Evolutionary conservation across 2,888 invertebrate species (phyloP).

Genomic region (Dinocampus coccinellae): DNA sequence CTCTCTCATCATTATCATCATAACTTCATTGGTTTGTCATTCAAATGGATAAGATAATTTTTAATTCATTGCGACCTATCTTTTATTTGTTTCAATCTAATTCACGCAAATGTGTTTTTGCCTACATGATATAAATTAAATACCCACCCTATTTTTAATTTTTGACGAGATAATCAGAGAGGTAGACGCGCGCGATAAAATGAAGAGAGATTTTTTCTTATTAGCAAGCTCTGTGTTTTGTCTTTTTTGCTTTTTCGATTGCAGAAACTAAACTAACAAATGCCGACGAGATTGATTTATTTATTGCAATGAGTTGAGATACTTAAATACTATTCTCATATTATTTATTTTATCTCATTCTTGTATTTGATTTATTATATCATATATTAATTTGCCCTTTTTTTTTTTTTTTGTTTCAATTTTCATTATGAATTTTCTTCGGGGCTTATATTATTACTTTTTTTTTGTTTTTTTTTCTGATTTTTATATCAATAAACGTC

Average conservation of each 20-base stretch:
- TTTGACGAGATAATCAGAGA: conserved; percentile 12
- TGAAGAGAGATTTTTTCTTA: conserved; percentile 43
- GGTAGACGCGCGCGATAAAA: conserved; percentile 27
- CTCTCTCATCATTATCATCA: conserved; percentile 17
- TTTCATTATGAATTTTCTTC: neutral
- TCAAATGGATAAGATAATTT: conserved; percentile 5
- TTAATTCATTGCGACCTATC: neutral
- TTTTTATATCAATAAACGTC: neutral
- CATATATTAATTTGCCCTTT: neutral
- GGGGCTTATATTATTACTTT: conserved; percentile 30
- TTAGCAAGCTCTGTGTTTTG: conserved; percentile 46
- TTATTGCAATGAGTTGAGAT: conserved; percentile 50
- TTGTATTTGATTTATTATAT: conserved; percentile 6
- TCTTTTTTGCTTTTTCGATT: conserved; percentile 40
- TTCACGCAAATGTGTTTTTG: conserved; percentile 7
- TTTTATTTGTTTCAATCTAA: conserved; percentile 3
- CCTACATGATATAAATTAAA: conserved; percentile 45
- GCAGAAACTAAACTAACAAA: conserved; percentile 50
- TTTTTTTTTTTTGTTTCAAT: conserved; percentile 17
- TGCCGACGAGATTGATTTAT: conserved; percentile 47
- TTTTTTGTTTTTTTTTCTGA: conserved; percentile 8
- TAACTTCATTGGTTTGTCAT: conserved; percentile 24
- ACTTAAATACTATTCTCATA: conserved; percentile 42
- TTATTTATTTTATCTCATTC: neutral
- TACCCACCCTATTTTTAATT: conserved; percentile 33